These are phyloP conservation scores for Protophormia terraenovae DNA, from an alignment of 2,888 invertebrate genomes.

Conservation along the genomic window DNA sequence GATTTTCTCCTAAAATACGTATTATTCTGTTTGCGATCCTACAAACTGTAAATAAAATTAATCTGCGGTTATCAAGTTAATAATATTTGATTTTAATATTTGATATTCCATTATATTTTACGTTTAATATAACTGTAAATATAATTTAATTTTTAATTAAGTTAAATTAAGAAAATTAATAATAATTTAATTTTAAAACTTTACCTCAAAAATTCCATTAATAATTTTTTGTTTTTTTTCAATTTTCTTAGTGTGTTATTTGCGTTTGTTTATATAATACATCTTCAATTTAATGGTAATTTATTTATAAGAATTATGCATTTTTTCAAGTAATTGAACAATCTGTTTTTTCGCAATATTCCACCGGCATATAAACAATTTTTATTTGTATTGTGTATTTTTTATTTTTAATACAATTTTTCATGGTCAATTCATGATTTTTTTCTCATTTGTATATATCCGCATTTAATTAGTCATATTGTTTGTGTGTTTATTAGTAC, in stretches of 20 bases:
- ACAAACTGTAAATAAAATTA: too few relatives aligned
- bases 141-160: too few relatives aligned
- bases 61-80: too few relatives aligned
- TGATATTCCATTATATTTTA: too few relatives aligned
- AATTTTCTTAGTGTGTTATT: background rate
- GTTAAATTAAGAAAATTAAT: too few relatives aligned
- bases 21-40: too few relatives aligned
- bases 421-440: conserved; percentile 43
- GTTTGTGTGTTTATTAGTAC: background rate
- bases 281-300: conserved; percentile 4
- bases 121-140: too few relatives aligned
- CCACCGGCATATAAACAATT: conserved; percentile 35
- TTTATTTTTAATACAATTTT: conserved; percentile 8
- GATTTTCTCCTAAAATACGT: too few relatives aligned
- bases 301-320: conserved; percentile 2
- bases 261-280: background rate
- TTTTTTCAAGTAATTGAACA: conserved; percentile 24
- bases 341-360: conserved; percentile 28
- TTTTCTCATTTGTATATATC: conserved; percentile 9
- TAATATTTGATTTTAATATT: too few relatives aligned
- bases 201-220: background rate
- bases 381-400: background rate
- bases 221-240: background rate
- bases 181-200: too few relatives aligned
- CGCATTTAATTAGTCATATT: conserved; percentile 56